Evolutionary conservation across 2,888 invertebrate genomes (phyloP), one percentile per base, ranked within the genome.

Genomic region (Drosophila basisetae): DNA sequence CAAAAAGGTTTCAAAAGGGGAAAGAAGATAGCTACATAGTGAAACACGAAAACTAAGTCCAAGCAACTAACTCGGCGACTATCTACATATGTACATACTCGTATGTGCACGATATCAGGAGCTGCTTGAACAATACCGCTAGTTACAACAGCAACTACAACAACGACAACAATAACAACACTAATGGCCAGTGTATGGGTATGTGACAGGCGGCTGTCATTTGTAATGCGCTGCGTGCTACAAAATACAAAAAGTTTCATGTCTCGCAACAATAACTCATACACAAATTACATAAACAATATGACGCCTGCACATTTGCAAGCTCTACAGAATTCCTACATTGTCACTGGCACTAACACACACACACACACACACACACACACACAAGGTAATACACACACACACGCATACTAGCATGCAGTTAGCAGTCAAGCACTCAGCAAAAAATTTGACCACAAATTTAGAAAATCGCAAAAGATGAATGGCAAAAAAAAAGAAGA

Each of bases 181-280:
- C 68, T 33, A 55, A 55, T 49, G 54, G 67, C 25, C 68, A 49
- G 30, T 49, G 47, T 43, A 63, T 64, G 70, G 69, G 65, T 58
- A 55, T 70, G 71, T 74, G 86, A 80, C 83, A 83, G 85, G 77
- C 65, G 71, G 71, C 73, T 85, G 83, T 85, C 83, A 83, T 77
- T 83, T 74, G 86, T 83, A 82, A 76, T 76, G 68, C 66, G 69
- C 78, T 70, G 82, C 73, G 78, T 68, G 73, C 43, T 73, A 64
- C 59, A 73, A 65, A 68, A 65, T 56, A 78, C 50, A 69, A 73
- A 59, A 62, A 66, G 73, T 83, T 83, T 85, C 81, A 83, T 83
- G 86, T 76, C 81, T 75, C 64, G 73, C 73, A 86, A 83, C 86
- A 86, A 86, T 83, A 83, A 85, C 80, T 83, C 60, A 75, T 63